Evolutionary conservation across 2,888 invertebrate species (phyloP).

Genomic region (Agonopterix arenella): DNA sequence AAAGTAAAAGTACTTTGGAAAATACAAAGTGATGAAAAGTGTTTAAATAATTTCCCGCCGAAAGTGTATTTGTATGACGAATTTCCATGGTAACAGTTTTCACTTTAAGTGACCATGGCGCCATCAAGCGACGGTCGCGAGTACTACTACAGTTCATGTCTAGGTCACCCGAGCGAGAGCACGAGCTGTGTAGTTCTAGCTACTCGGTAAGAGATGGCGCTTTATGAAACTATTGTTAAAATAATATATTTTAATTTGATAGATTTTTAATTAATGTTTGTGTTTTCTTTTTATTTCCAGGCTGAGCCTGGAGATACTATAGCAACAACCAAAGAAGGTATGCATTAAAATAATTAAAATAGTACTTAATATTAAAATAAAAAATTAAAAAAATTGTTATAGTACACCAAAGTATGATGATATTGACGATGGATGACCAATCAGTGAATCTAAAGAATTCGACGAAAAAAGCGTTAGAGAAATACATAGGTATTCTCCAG

Average conservation of each 20-base stretch:
- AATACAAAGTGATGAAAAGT: slow-evolving; percentile 1
- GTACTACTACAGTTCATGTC: slow-evolving; percentile 64
- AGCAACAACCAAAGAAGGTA: slow-evolving; percentile 93
- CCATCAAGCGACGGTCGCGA: slow-evolving; percentile 75
- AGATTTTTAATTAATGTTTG: slow-evolving; percentile 1
- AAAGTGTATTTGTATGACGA: slow-evolving; percentile 47
- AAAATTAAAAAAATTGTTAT: too few relatives aligned
- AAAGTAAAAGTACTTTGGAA: too few relatives aligned
- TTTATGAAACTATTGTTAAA: slow-evolving; percentile 11
- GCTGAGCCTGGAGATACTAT: slow-evolving; percentile 86
- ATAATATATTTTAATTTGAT: neutral
- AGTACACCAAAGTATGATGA: too few relatives aligned
- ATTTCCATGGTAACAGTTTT: slow-evolving; percentile 82
- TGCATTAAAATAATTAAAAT: neutral
- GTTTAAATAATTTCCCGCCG: slow-evolving; percentile 17
- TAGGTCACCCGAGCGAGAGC: slow-evolving; percentile 34
- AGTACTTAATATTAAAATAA: neutral
- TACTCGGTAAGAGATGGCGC: slow-evolving; percentile 73
- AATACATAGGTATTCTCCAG: too few relatives aligned
- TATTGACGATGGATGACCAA: too few relatives aligned
- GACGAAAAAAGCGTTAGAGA: too few relatives aligned
- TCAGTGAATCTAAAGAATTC: too few relatives aligned
- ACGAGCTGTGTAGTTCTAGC: slow-evolving; percentile 39
- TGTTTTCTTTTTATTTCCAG: slow-evolving; percentile 53
- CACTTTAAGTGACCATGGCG: slow-evolving; percentile 76